phyloP scores from a whole-genome alignment of 2,797 vertebrate genomes.

The Triplophysa bombifrons region DNA sequence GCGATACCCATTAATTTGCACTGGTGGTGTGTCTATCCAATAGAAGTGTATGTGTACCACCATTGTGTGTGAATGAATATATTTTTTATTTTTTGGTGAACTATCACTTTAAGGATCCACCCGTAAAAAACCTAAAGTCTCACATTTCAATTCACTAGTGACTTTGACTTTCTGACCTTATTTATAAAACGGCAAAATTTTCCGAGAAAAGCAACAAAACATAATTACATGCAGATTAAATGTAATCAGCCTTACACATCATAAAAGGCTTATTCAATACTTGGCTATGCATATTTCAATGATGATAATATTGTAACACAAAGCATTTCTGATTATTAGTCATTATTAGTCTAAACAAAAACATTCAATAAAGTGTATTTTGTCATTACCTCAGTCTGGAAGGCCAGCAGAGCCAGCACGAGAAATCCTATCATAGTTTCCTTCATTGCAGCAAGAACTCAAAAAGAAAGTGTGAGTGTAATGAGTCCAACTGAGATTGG shows the following conservation, averaged over 20 bases:
- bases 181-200: not conserved
- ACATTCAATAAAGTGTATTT: not conserved
- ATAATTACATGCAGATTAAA: not conserved
- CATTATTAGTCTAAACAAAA: not conserved
- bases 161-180: no score
- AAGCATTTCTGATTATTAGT: not conserved
- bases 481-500: not conserved
- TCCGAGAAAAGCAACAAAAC: not conserved
- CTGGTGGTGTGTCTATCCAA: no score
- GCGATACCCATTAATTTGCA: no score
- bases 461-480: not conserved
- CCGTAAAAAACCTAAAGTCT: no score
- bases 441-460: slow-evolving; percentile 57
- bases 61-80: no score
- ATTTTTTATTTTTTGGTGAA: no score
- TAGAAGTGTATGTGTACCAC: no score
- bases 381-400: slow-evolving; percentile 59
- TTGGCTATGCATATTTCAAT: not conserved
- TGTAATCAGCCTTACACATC: not conserved
- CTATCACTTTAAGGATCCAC: no score
- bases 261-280: not conserved
- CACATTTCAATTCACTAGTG: not conserved
- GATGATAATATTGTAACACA: not conserved
- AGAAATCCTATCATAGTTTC: slow-evolving; percentile 31
- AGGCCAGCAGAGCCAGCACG: slow-evolving; percentile 52